phyloP scores from a whole-genome alignment of 2,888 invertebrate genomes.

The Cryptocephalus moraei region DNA sequence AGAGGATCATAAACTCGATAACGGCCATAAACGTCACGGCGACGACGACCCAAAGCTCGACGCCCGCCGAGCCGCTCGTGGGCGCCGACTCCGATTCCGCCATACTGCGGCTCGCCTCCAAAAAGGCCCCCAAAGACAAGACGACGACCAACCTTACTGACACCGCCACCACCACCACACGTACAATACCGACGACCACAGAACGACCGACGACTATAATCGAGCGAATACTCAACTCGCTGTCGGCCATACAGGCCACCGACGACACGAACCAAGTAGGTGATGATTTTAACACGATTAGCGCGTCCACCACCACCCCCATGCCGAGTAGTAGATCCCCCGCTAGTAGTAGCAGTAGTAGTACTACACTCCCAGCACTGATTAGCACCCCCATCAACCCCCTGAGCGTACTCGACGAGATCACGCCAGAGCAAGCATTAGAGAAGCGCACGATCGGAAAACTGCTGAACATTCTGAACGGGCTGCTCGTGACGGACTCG shows the following conservation, averaged over 20 bases:
- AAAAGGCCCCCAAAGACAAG: constrained; percentile 25
- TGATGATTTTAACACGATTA: constrained; percentile 31
- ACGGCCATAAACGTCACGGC: constrained; percentile 30
- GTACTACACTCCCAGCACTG: constrained; percentile 22
- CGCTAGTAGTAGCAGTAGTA: constrained; percentile 18
- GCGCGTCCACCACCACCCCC: constrained; percentile 26
- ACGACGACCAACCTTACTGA: constrained; percentile 10
- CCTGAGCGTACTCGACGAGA: constrained; percentile 29
- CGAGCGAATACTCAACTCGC: constrained; percentile 35
- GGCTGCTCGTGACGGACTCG: constrained; percentile 27
- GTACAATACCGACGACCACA: constrained; percentile 25
- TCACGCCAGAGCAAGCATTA: constrained; percentile 28
- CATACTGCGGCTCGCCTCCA: constrained; percentile 34
- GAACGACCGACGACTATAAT: constrained; percentile 38
- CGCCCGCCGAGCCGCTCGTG: constrained; percentile 15
- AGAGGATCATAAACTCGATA: constrained; percentile 37
- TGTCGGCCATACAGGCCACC: constrained; percentile 35
- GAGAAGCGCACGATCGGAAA: constrained; percentile 33
- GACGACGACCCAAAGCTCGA: constrained; percentile 14
- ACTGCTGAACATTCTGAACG: constrained; percentile 34
- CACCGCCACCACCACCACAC: constrained; percentile 11
- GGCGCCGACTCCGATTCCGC: constrained; percentile 28
- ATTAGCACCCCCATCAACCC: constrained; percentile 29
- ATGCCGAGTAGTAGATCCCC: constrained; percentile 25
- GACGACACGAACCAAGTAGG: constrained; percentile 32